Conservation (phyloP, 23 tunicate genomes). For the Diplosoma virens region DNA sequence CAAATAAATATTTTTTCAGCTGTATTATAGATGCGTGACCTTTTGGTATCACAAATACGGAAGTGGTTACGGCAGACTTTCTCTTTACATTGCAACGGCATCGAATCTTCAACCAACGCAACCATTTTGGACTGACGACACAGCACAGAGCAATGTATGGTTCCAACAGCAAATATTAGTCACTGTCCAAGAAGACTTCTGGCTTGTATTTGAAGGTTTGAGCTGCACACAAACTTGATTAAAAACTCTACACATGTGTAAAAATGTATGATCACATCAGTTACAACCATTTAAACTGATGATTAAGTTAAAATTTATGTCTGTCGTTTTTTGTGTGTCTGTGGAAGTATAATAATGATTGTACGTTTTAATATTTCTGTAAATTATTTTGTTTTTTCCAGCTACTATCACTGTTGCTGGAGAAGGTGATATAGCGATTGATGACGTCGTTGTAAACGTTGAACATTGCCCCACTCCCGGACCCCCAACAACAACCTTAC, state of each 20-base stretch:
- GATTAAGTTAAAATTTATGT: too few relatives aligned
- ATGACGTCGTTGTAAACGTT: conserved; percentile 59
- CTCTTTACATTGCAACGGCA: conserved; percentile 45
- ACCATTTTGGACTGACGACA: conserved; percentile 33
- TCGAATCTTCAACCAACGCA: conserved; percentile 20
- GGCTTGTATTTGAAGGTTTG: conserved; percentile 88
- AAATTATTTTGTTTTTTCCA: background rate
- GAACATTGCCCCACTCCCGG: conserved; percentile 64
- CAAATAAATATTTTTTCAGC: background rate
- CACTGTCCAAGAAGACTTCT: conserved; percentile 34
- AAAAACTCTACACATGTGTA: too few relatives aligned
- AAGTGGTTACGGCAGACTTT: conserved; percentile 62
- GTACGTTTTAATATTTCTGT: background rate
- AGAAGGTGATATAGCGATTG: conserved; percentile 67
- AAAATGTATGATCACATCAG: too few relatives aligned
- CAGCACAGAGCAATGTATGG: conserved; percentile 73
- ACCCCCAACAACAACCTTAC: conserved; percentile 74
- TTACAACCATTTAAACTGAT: background rate
- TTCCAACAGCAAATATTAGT: conserved; percentile 19
- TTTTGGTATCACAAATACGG: conserved; percentile 95
- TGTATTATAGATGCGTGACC: conserved; percentile 59
- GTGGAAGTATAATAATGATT: too few relatives aligned
- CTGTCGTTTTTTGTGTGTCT: too few relatives aligned
- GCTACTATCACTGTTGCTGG: conserved; percentile 32
- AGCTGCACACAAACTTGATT: too few relatives aligned